Conservation (phyloP, 2,888 invertebrate genomes). For the Polymixis lichenea region DNA sequence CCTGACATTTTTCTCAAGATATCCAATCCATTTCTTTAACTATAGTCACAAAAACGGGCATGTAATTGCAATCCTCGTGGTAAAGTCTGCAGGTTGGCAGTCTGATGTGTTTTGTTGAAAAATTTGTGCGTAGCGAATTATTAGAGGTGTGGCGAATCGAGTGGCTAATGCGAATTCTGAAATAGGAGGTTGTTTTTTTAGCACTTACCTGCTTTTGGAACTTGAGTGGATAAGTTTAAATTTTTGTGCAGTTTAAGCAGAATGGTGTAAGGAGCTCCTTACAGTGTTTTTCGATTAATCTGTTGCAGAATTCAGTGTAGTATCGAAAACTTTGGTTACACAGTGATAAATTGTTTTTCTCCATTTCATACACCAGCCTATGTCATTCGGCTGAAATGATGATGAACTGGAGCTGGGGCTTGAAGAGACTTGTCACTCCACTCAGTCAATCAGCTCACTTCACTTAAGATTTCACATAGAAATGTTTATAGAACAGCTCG, state of each 20-base stretch:
- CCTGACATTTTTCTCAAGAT: constrained; percentile 44
- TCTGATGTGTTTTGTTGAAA: constrained; percentile 40
- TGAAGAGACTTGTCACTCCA: not conserved
- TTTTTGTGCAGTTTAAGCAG: not conserved
- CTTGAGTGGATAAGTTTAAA: too few species aligned
- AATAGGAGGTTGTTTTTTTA: constrained; percentile 11
- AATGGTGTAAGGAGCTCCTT: not conserved
- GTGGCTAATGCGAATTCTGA: constrained; percentile 51
- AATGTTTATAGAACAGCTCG: not conserved
- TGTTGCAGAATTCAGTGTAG: not conserved
- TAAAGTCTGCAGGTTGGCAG: constrained; percentile 67
- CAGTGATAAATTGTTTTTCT: not conserved
- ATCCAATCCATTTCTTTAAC: constrained; percentile 6
- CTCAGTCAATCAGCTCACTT: not conserved
- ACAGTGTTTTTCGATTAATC: not conserved
- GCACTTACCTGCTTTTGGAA: too few species aligned
- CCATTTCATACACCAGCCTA: too few species aligned
- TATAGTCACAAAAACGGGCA: constrained; percentile 57
- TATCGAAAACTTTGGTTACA: not conserved
- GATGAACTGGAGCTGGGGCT: too few species aligned
- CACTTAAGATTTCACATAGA: not conserved
- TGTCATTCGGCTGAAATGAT: too few species aligned
- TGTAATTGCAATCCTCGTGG: constrained; percentile 81
- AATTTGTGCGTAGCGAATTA: constrained; percentile 54
- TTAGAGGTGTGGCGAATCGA: constrained; percentile 45